Conservation (phyloP, 2,113 vertebrate genomes). For the Poeciliopsis turrubarensis region DNA sequence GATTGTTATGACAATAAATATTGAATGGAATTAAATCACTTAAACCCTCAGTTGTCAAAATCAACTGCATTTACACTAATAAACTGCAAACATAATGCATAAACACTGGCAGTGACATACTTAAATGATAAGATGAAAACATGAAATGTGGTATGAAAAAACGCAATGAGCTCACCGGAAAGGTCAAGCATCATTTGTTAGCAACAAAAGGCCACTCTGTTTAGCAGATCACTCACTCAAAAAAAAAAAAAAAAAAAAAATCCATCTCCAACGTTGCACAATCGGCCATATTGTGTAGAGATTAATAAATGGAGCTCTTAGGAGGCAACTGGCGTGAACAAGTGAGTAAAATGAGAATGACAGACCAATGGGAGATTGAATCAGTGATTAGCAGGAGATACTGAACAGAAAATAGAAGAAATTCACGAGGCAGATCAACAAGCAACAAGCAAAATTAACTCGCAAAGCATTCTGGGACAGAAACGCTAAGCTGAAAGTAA, state of each 20-base stretch:
- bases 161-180: background rate
- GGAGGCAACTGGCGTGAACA: conserved; percentile 1
- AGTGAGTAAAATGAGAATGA: background rate
- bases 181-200: conserved; percentile 10
- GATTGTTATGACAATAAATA: too few species aligned
- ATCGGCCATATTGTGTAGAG: conserved; percentile 18
- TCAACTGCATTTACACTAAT: background rate
- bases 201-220: conserved; percentile 11
- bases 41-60: background rate
- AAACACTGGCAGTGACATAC: background rate
- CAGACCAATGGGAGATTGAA: background rate
- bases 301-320: conserved; percentile 7
- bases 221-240: background rate
- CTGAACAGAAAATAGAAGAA: background rate
- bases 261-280: conserved; percentile 6
- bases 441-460: background rate
- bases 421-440: background rate
- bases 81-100: background rate
- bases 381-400: too few species aligned
- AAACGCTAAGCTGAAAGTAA: background rate
- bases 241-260: conserved; percentile 1
- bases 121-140: background rate
- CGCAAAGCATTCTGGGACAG: background rate
- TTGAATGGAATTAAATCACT: too few species aligned
- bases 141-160: background rate